Evolutionary conservation across 2,113 vertebrate species (phyloP).

Genomic region (Nycticryphes semicollaris): DNA sequence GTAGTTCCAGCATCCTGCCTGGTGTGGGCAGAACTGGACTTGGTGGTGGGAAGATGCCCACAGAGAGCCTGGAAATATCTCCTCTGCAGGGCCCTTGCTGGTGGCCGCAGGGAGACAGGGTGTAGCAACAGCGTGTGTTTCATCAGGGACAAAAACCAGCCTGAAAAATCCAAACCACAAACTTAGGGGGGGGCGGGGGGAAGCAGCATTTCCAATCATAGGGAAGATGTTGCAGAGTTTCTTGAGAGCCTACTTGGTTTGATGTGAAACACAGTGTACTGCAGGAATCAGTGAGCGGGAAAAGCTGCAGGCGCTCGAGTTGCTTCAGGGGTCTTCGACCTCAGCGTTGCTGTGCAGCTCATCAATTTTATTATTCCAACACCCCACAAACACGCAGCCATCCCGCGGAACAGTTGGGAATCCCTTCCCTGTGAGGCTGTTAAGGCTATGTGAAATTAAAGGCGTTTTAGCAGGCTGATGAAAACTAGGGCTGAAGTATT

Average conservation of each 20-base stretch:
- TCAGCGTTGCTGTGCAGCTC: background rate
- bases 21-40: background rate
- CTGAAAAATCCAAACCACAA: background rate
- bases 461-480: background rate
- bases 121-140: background rate
- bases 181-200: background rate
- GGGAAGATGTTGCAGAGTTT: background rate
- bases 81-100: background rate
- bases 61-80: background rate
- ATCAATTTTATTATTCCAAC: background rate
- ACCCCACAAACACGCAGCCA: background rate
- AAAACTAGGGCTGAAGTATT: background rate
- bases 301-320: background rate
- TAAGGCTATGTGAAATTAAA: background rate
- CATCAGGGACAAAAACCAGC: background rate
- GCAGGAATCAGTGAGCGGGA: background rate
- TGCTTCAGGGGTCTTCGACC: background rate
- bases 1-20: background rate
- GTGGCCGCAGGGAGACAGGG: fast-evolving
- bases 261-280: background rate
- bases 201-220: background rate
- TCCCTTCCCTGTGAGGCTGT: background rate
- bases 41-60: background rate
- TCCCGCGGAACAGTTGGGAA: background rate
- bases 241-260: background rate